Evolutionary conservation across 2,113 vertebrate species (phyloP), one percentile per base, ranked within the genome.

Genomic region (Eira barbara): DNA sequence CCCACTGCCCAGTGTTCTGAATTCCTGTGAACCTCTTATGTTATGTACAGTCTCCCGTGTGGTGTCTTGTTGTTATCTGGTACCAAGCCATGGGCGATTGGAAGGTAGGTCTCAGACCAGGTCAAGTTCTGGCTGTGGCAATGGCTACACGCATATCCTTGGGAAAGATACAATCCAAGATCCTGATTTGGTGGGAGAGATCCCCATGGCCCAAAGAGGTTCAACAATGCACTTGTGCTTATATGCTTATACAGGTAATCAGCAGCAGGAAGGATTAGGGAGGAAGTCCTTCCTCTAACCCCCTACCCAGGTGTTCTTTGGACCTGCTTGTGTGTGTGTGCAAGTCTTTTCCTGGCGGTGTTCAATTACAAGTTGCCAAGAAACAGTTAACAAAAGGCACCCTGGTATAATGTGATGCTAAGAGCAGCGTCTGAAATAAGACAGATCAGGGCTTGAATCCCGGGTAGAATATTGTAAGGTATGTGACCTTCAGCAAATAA

Each of bases 181-280:
- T 97, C n/a, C 52, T 83, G 85, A 96, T 93, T 86, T 85, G 81
- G 39, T 94, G 74, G 78, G 78, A 71, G 63, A 92, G 25, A 86
- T 85, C 84, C 74, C n/a, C 23, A 23, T 52, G 61, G 76, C 39
- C 52, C 39, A 96, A 18, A 55, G 73, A 95, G 9, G 42, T 82
- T 96, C 97, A 81, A 61, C 88, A 95, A 79, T 92, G 2, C 39
- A 73, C 25, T 92, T 12, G 42, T 73, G 27, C 36, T 94, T 78
- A 23, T 59, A 49, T 67, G 23, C 34, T 95, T 82, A 20, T 59
- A 78, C 29, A 92, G 87, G 59, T 76, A 84, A 79, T 95, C 45
- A 96, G 73, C 7, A 79, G 23, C 84, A 95, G 69, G 25, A 25
- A 74, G 34, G 4, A 89, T 71, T 89, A 80, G 39, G 87, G 91